Base-by-base conservation (phyloP, 64 coral and sea anemone species). In the Stichodactyla mertensii region DNA sequence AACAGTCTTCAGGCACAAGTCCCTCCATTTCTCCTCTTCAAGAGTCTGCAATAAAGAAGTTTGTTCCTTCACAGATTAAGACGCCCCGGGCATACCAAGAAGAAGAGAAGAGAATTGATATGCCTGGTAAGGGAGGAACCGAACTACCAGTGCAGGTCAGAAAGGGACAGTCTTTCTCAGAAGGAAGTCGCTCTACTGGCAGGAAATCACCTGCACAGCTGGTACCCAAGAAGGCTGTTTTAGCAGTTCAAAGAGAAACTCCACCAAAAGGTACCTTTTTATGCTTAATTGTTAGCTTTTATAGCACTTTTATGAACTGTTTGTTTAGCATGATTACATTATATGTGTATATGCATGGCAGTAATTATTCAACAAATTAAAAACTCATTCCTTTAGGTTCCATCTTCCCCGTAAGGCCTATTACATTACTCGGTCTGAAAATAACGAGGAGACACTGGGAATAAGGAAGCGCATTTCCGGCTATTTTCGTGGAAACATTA, bases 51-150 rank as follows among this genome's bases (percentile, higher is more conserved):
- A 74, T 74, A n/a, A 74, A 74, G 69, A 27, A 26, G 11, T 74
- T 74, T 74, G 69, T 74, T 9, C 69, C 69, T 74, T 9, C 69
- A 27, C 69, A 74, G 69, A 23, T 74, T 23, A 74, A 74, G 69
- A 74, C 36, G 69, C 69, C 69, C n/a, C 69, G 27, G 69, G 69
- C n/a, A 74, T 36, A 74, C 69, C 22, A 9, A 27, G 69, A 74
- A 74, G 69, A 74, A 31, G 20, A 31, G 24, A 74, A 19, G n/a
- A 74, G 4, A 28, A 27, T 74, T 26, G 26, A 74, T 13, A 5
- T 58, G 9, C 14, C 2, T 58, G 10, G 23, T 19, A 74, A 74
- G 69, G 10, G 6, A 13, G 10, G 24, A 27, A 27, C 22, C 0
- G 27, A 14, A 4, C 27, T 23, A 0, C 24, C 24, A 11, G 12